Evolutionary conservation across 1,140 invertebrate genomes (phyloP).

Genomic region (Drosophila nigrodunni): DNA sequence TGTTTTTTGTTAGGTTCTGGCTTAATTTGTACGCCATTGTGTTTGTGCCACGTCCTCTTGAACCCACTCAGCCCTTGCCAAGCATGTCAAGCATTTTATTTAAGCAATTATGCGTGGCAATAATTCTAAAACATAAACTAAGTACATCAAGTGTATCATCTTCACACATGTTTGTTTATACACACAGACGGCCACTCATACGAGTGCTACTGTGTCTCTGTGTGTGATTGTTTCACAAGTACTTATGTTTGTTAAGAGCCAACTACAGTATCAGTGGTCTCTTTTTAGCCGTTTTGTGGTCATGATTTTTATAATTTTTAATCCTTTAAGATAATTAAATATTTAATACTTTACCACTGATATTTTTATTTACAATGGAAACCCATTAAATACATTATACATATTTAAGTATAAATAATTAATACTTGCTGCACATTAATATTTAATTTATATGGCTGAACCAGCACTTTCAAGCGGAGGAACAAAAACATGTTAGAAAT

Average conservation of each 20-base stretch:
- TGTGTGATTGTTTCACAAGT: slow-evolving; percentile 27
- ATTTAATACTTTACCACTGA: no score
- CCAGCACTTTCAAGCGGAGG: no score
- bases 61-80: neutral
- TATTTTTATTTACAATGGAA: no score
- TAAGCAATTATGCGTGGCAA: slow-evolving; percentile 68
- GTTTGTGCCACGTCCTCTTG: slow-evolving; percentile 26
- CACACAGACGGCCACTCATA: slow-evolving; percentile 1
- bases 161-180: slow-evolving; percentile 25
- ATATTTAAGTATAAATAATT: no score
- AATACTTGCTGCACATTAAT: no score
- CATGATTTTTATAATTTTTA: neutral
- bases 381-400: no score
- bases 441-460: no score
- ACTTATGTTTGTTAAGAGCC: slow-evolving; percentile 17
- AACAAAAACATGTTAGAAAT: no score
- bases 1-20: neutral
- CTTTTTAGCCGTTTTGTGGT: slow-evolving; percentile 16
- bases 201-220: neutral
- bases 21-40: slow-evolving; percentile 39
- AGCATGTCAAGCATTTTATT: slow-evolving; percentile 60
- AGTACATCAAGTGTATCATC: slow-evolving; percentile 8
- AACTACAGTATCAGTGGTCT: slow-evolving; percentile 16
- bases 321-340: no score
- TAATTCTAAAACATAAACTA: slow-evolving; percentile 45